Evolutionary conservation across 2,113 vertebrate species (phyloP), one percentile per base, ranked within the genome.

Genomic region (Plecturocebus donacophilus): DNA sequence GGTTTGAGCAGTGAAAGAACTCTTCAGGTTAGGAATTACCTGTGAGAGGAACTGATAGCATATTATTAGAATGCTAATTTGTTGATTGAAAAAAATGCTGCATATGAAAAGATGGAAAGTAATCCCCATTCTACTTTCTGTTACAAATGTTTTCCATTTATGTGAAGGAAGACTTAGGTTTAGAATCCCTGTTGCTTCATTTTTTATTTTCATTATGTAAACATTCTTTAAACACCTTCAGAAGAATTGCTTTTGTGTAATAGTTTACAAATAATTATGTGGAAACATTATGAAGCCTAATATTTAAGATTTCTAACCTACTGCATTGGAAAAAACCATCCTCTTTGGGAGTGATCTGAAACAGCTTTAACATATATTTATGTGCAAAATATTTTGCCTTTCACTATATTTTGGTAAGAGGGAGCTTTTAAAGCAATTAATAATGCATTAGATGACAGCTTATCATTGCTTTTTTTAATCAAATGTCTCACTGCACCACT

Each of bases 361-460:
- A 85, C 32, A 16, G 11, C 42, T 93, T 96, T 96, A 91, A 20
- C 20, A n/a, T 77, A 61, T 40, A 95, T 61, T 92, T 96, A 6
- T 85, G 7, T 70, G 38, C 45, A 68, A 84, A 93, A 81, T 16
- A 81, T 79, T 97, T 96, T 91, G 47, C 10, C 58, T 90, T 85
- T 89, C 91, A 91, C 68, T 61, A 19, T 96, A 96, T 97, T 96
- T 96, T 96, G 40, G 87, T 91, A 70, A 81, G 79, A 87, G 47
- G 27, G 80, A 86, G 5, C 66, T 96, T 97, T 97, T 88, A 94
- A 81, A 76, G 64, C 38, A 97, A 93, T 95, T 98, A 97, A 96
- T 97, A 97, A 97, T 97, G 56, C 81, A 97, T 97, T 97, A 97
- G 83, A 45, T 87, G 66, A 77, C 76, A 95, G 45, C 12, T 93